These are phyloP conservation scores for Ecdyonurus torrentis DNA, from an alignment of 2,888 invertebrate genomes.

Conservation along the genomic window DNA sequence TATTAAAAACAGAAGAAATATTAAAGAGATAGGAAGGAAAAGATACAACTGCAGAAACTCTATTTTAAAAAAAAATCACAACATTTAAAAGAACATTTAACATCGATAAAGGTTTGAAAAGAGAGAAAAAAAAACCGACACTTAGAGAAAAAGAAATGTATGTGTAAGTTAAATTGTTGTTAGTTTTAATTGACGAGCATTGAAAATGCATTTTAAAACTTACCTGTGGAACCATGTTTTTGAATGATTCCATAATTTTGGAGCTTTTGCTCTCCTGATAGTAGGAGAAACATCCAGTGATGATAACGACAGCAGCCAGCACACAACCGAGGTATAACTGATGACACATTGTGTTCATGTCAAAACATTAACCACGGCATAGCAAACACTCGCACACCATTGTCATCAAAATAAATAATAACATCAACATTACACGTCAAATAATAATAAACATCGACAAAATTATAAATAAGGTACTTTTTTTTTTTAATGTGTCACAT, in stretches of 20 bases:
- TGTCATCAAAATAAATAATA: no score
- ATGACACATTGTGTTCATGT: conserved; percentile 4
- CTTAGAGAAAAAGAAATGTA: not conserved
- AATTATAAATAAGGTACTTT: not conserved
- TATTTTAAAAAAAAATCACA: not conserved
- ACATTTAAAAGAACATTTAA: not conserved
- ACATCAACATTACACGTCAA: no score
- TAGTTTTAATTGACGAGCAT: not conserved
- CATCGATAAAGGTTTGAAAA: not conserved
- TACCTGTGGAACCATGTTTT: conserved; percentile 53
- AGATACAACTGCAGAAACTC: not conserved
- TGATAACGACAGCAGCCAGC: conserved; percentile 44
- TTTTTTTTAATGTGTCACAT: no score
- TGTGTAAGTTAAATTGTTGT: not conserved
- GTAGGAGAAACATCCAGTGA: conserved; percentile 56
- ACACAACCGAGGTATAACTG: conserved; percentile 43
- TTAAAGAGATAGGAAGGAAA: not conserved
- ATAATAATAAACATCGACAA: not conserved
- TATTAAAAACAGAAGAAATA: not conserved
- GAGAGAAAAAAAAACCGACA: not conserved
- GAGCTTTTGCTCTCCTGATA: conserved; percentile 55
- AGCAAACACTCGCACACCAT: no score
- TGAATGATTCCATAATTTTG: conserved; percentile 71
- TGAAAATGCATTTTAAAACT: conserved; percentile 4
- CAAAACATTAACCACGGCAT: not conserved